phyloP scores from a whole-genome alignment of 1,140 invertebrate species.

The Zaprionus lachaisei region DNA sequence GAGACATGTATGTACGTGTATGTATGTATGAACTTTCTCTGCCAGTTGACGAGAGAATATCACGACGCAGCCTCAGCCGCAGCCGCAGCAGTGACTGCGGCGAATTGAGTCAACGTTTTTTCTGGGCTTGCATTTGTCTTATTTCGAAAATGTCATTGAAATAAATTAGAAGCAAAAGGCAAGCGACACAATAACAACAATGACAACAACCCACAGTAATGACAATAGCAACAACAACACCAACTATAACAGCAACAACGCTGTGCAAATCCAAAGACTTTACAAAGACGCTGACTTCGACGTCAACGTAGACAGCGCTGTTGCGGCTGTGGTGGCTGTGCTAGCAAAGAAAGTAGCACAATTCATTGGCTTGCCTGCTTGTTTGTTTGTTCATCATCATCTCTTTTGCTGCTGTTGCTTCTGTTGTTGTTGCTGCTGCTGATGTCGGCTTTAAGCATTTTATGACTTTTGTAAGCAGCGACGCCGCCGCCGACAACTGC shows the following conservation, averaged over 20 bases:
- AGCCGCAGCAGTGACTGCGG: neutral
- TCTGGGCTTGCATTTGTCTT: conserved; percentile 42
- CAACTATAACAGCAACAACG: conserved; percentile 38
- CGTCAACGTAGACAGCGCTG: conserved; percentile 21
- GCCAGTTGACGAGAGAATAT: conserved; percentile 24
- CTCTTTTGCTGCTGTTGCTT: conserved; percentile 12
- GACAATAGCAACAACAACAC: conserved; percentile 55
- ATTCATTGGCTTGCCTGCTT: conserved; percentile 56
- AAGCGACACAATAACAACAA: conserved; percentile 32
- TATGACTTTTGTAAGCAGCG: conserved; percentile 48
- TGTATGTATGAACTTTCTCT: conserved; percentile 47
- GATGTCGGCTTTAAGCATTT: conserved; percentile 38
- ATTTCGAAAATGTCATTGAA: conserved; percentile 73
- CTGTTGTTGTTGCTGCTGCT: conserved; percentile 10
- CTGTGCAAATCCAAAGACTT: conserved; percentile 45
- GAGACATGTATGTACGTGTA: conserved; percentile 3
- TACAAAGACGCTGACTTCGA: conserved; percentile 35
- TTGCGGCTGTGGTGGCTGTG: conserved; percentile 20
- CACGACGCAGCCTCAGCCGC: conserved; percentile 1
- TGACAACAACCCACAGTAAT: conserved; percentile 39
- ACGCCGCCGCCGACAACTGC: conserved; percentile 33
- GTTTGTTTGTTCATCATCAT: conserved; percentile 38
- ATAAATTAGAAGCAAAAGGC: conserved; percentile 72
- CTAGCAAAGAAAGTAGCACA: conserved; percentile 75
- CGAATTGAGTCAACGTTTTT: conserved; percentile 5